Conservation (phyloP, 2,797 vertebrate genomes). For the Synanceia verrucosa region DNA sequence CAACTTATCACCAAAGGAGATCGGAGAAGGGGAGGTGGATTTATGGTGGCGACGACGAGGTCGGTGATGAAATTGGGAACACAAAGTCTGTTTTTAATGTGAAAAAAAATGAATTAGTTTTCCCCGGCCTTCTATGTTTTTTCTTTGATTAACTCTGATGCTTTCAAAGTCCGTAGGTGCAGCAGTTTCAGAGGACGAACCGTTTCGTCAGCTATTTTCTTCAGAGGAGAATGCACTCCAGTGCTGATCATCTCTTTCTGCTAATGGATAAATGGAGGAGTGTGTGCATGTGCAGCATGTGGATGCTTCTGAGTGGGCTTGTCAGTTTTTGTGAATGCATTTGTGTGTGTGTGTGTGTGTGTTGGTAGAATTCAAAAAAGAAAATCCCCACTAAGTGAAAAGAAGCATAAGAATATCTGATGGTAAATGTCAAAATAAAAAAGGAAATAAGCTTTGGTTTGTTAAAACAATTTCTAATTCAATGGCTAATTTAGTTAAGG, state of each 20-base stretch:
- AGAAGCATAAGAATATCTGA: not conserved
- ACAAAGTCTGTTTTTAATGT: not conserved
- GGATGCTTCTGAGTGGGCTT: not conserved
- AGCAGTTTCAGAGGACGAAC: slow-evolving; percentile 30
- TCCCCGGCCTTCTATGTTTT: not conserved
- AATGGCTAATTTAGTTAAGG: not conserved
- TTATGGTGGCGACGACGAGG: slow-evolving; percentile 18
- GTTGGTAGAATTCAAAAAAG: not conserved
- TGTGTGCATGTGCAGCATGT: not conserved
- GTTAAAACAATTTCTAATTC: not conserved
- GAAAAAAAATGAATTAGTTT: slow-evolving; percentile 12
- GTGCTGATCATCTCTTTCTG: slow-evolving; percentile 36
- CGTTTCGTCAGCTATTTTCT: slow-evolving; percentile 57
- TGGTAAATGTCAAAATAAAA: not conserved
- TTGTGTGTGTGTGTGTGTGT: not conserved
- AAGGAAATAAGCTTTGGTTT: not conserved
- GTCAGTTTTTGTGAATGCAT: slow-evolving; percentile 2
- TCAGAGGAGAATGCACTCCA: slow-evolving; percentile 23
- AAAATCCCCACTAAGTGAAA: not conserved
- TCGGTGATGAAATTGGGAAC: slow-evolving; percentile 26
- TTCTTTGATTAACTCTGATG: slow-evolving; percentile 12
- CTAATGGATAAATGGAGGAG: slow-evolving; percentile 46
- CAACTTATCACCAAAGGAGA: slow-evolving; percentile 26
- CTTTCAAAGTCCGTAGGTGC: slow-evolving; percentile 1
- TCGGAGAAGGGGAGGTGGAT: slow-evolving; percentile 6